These are phyloP conservation scores for Oreochromis grahami DNA, from an alignment of 2,797 vertebrate genomes.

Conservation along the genomic window DNA sequence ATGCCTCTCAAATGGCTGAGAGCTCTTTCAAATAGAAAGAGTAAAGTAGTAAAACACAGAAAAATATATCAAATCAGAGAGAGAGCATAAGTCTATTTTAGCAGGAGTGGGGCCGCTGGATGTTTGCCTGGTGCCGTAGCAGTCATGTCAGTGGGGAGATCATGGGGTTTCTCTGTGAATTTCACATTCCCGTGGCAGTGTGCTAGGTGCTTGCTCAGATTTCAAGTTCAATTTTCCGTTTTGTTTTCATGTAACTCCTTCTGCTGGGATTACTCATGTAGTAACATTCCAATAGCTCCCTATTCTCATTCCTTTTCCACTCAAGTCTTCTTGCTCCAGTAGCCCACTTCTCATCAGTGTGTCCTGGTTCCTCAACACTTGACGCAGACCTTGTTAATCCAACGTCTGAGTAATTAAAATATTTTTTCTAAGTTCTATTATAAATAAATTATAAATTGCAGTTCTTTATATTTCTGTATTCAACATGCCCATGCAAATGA, in stretches of 20 bases:
- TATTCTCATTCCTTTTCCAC: not conserved
- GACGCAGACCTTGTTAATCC: not conserved
- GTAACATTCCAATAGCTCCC: not conserved
- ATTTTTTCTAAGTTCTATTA: not conserved
- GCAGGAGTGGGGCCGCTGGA: not conserved
- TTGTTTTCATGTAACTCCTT: not conserved
- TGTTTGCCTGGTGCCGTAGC: not conserved
- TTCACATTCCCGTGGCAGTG: no score
- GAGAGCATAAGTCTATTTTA: not conserved
- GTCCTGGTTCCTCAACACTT: not conserved
- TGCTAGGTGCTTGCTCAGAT: no score
- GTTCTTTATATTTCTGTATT: not conserved
- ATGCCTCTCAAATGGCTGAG: not conserved
- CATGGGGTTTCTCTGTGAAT: no score
- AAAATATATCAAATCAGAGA: not conserved
- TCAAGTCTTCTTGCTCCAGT: not conserved
- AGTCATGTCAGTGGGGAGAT: not conserved
- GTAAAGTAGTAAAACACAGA: not conserved
- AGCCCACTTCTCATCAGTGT: not conserved
- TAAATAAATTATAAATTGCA: not conserved
- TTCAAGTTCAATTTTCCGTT: no score
- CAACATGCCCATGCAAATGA: not conserved
- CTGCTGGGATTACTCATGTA: not conserved
- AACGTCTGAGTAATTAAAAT: not conserved
- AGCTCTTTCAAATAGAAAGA: no score